A percentile compares a stretch with the other conserved stretches of the same genome.
Conservation (phyloP, 2,113 vertebrate genomes). For the Boleophthalmus pectinirostris region DNA sequence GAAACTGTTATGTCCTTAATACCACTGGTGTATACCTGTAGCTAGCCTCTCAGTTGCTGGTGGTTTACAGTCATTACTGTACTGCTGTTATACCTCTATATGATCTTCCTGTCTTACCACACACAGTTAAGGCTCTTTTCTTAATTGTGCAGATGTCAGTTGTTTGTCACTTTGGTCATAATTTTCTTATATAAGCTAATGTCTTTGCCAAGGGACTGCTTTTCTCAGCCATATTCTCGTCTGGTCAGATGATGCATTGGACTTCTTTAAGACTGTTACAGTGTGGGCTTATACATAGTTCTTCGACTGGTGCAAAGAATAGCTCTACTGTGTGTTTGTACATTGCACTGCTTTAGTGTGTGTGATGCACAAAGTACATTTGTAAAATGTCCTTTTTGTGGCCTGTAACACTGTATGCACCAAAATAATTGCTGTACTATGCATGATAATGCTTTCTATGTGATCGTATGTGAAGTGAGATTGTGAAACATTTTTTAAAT, state of each 20-base stretch:
- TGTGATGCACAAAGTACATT: constrained; percentile 23
- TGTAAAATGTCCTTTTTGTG: constrained; percentile 48
- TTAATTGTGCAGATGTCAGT: constrained; percentile 60
- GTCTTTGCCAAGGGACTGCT: constrained; percentile 57
- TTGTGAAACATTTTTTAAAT: constrained; percentile 43
- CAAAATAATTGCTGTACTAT: constrained; percentile 45
- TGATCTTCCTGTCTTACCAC: constrained; percentile 69
- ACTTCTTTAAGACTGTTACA: constrained; percentile 45
- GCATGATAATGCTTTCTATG: constrained; percentile 58
- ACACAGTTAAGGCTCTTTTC: constrained; percentile 40
- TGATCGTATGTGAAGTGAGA: constrained; percentile 39
- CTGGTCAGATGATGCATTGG: constrained; percentile 31
- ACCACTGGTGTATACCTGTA: constrained; percentile 50
- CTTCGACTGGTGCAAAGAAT: constrained; percentile 35
- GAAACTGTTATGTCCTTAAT: constrained; percentile 75
- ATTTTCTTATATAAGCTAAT: constrained; percentile 67
- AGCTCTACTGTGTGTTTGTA: constrained; percentile 43
- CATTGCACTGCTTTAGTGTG: constrained; percentile 12
- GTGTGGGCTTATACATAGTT: constrained; percentile 58
- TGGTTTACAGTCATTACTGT: constrained; percentile 64
- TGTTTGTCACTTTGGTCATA: constrained; percentile 37
- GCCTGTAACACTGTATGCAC: constrained; percentile 52
- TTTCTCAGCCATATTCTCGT: constrained; percentile 40
- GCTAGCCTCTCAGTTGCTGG: constrained; percentile 64
- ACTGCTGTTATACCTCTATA: constrained; percentile 71